Conservation (phyloP, 2,888 invertebrate genomes). For the Eilema depressum region DNA sequence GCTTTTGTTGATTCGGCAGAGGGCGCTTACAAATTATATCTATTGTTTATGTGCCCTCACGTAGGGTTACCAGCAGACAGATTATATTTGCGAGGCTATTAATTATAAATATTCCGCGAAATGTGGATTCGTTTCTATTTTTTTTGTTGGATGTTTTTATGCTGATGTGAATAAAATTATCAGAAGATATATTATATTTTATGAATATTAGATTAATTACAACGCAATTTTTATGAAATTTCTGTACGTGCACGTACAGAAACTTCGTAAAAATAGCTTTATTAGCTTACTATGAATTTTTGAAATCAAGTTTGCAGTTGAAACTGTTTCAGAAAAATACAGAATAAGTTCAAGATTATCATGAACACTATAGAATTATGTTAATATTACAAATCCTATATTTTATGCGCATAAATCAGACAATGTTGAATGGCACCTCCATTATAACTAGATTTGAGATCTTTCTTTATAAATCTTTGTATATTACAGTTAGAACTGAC, state of each 20-base stretch:
- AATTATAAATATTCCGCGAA: conserved; percentile 17
- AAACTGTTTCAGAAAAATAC: background rate
- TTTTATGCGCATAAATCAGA: too few species aligned
- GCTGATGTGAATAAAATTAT: background rate
- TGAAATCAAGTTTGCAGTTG: background rate
- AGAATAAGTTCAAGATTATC: too few species aligned
- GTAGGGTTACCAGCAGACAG: conserved; percentile 45
- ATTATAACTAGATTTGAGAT: background rate
- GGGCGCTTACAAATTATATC: conserved; percentile 57
- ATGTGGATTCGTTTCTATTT: background rate
- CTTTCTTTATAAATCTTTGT: too few species aligned
- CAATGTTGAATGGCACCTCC: background rate
- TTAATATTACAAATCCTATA: too few species aligned
- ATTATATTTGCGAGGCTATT: conserved; percentile 41
- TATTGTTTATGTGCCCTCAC: conserved; percentile 57
- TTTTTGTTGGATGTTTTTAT: background rate
- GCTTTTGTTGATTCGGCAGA: conserved; percentile 54
- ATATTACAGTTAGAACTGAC: too few species aligned
- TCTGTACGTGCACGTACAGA: background rate
- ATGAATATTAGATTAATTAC: too few species aligned
- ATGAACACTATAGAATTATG: too few species aligned
- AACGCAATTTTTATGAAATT: background rate
- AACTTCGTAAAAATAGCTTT: too few species aligned
- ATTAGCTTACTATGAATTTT: background rate
- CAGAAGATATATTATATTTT: too few species aligned